Conservation (phyloP, 2,113 vertebrate species). For the Saguinus midas region DNA sequence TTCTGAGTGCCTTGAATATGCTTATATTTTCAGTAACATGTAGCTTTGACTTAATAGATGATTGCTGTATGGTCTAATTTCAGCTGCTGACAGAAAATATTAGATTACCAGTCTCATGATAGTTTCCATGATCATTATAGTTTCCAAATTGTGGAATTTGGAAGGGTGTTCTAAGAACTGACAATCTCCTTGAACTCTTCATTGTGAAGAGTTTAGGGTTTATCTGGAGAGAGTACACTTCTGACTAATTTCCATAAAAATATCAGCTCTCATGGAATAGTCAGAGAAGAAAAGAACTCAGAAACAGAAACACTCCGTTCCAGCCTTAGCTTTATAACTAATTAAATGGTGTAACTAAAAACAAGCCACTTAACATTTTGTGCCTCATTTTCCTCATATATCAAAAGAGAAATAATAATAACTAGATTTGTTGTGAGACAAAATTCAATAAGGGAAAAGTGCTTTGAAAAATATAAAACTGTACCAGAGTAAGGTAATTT, state of each 20-base stretch:
- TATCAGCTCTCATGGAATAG: not conserved
- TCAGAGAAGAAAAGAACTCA: not conserved
- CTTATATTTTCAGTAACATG: not conserved
- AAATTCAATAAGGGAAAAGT: slow-evolving; percentile 61
- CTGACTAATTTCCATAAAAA: not conserved
- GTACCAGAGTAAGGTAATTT: slow-evolving; percentile 32
- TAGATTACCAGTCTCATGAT: not conserved
- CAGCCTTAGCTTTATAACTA: not conserved
- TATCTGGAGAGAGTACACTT: not conserved
- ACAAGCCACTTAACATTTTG: slow-evolving; percentile 24
- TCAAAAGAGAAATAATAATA: slow-evolving; percentile 58
- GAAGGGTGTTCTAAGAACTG: not conserved
- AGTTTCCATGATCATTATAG: not conserved
- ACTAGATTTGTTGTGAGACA: slow-evolving; percentile 43
- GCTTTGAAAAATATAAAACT: slow-evolving; percentile 56
- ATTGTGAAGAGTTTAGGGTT: not conserved
- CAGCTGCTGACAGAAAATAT: not conserved
- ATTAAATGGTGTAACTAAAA: slow-evolving; percentile 44
- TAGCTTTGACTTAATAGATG: not conserved
- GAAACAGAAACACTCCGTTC: not conserved
- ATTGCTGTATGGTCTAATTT: not conserved
- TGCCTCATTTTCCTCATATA: slow-evolving; percentile 25
- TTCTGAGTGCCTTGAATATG: not conserved
- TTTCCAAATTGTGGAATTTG: not conserved
- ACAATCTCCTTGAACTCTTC: not conserved